Evolutionary conservation across 2,888 invertebrate genomes (phyloP).

Genomic region (Nasonia oneida): DNA sequence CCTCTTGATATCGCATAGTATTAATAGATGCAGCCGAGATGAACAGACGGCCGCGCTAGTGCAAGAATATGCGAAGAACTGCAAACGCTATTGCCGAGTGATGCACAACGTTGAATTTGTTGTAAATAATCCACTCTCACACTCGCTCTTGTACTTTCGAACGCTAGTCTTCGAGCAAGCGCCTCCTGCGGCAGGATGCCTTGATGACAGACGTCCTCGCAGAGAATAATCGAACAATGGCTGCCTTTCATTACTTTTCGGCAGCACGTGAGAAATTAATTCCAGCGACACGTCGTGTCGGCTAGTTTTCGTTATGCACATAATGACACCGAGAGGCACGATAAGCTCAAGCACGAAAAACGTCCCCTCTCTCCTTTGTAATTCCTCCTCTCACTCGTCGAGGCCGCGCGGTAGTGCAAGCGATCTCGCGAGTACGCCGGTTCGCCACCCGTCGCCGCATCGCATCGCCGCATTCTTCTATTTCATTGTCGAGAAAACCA

Average conservation of each 20-base stretch:
- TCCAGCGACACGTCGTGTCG: conserved; percentile 40
- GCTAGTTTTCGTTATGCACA: conserved; percentile 19
- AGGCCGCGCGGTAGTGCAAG: conserved; percentile 29
- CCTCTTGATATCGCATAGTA: neutral
- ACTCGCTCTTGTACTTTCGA: neutral
- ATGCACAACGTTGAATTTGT: neutral
- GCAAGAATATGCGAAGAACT: neutral
- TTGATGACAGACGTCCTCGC: conserved; percentile 28
- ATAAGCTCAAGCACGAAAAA: conserved; percentile 36
- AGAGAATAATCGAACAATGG: conserved; percentile 46
- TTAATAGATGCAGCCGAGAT: neutral
- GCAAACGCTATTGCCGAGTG: neutral
- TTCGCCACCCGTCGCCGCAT: conserved; percentile 69
- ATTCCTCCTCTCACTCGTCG: conserved; percentile 60
- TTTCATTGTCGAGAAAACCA: conserved; percentile 80
- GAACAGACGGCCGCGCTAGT: neutral
- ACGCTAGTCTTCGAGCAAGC: conserved; percentile 28
- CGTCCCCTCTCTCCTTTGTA: conserved; percentile 31
- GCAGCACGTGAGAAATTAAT: conserved; percentile 58
- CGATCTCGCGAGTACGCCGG: conserved; percentile 30
- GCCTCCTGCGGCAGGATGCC: neutral
- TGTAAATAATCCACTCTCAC: neutral
- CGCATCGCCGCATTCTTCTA: conserved; percentile 76
- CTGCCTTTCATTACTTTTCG: conserved; percentile 3
- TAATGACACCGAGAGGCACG: conserved; percentile 56